Base-by-base conservation (phyloP, 2,113 vertebrate species). In the Oreochromis spilurus region DNA sequence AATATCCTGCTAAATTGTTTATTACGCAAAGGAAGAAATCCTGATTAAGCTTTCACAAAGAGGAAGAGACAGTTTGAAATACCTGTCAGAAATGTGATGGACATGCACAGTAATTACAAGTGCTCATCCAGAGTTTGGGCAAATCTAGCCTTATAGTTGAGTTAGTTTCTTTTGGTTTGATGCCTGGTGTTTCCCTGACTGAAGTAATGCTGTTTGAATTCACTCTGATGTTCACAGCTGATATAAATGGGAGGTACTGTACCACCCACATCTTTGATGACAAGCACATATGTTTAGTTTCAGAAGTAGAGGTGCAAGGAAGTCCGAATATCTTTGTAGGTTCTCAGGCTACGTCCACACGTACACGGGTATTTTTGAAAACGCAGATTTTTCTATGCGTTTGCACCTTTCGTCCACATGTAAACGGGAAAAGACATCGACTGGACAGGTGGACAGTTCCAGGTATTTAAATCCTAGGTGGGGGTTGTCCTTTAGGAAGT, bases 241-340 rank as follows among this genome's bases (percentile, higher is more conserved):
- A 54, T 24, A 67, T 34, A 65, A 16, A 53, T 87, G n/a, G 34
- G 72, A 54, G 55, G 40, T 72, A 17, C 67, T 26, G 3, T 67
- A 72, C 75, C 40, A 57, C 26, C 36, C 67, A 86, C 82, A 84
- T 84, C 60, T 77, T 84, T 86, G 78, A 83, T 4, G 31, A 83
- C 62, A 58, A 43, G 14, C 8, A 8, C 3, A 13, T 52, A 14
- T 26, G 43, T 60, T 83, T 72, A 19, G 48, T 60, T 29, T 82
- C 55, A 79, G 40, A 70, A 58, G 17, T 38, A 75, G 50, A 54
- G 9, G 21, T 7, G 17, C 5, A 79, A 38, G 11, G 9, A 34
- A 77, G 58, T 62, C 31, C 9, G 31, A 62, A 17, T 62, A 62
- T 7, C 58, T 36, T 36, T 36, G 17, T 65, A 65, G 31, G 31